These are phyloP conservation scores for Halcyon leucocephala DNA, from an alignment of 2,797 vertebrate genomes.

Conservation along the genomic window DNA sequence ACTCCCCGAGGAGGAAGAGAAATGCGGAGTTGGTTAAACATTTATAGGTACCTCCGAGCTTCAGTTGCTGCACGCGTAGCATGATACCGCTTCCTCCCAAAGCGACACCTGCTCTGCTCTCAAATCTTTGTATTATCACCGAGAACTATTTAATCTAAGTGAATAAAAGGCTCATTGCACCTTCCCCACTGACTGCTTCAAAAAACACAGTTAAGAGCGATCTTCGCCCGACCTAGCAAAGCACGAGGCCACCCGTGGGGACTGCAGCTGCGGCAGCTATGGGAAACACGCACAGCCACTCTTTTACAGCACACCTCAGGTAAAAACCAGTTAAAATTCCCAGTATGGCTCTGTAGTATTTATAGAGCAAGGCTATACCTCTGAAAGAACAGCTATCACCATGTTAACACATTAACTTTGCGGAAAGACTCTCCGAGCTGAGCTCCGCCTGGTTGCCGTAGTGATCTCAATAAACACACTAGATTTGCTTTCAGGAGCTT, in stretches of 20 bases:
- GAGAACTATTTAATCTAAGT: conserved; percentile 1
- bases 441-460: neutral
- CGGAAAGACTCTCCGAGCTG: neutral
- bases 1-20: neutral
- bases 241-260: neutral
- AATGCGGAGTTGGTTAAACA: conserved; percentile 40
- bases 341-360: neutral
- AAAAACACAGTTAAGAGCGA: neutral
- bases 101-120: neutral
- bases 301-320: neutral
- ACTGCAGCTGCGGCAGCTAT: neutral
- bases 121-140: neutral
- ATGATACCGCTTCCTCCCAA: neutral
- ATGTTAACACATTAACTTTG: neutral
- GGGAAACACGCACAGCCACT: neutral
- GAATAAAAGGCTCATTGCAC: neutral
- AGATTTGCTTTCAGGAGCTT: neutral
- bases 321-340: conserved; percentile 27
- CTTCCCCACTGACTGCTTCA: neutral
- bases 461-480: neutral
- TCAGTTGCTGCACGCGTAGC: neutral
- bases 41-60: neutral
- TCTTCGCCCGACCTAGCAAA: neutral
- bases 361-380: neutral
- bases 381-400: neutral